phyloP scores from a whole-genome alignment of 2,888 invertebrate genomes.

The Pseudanteris insignis region DNA sequence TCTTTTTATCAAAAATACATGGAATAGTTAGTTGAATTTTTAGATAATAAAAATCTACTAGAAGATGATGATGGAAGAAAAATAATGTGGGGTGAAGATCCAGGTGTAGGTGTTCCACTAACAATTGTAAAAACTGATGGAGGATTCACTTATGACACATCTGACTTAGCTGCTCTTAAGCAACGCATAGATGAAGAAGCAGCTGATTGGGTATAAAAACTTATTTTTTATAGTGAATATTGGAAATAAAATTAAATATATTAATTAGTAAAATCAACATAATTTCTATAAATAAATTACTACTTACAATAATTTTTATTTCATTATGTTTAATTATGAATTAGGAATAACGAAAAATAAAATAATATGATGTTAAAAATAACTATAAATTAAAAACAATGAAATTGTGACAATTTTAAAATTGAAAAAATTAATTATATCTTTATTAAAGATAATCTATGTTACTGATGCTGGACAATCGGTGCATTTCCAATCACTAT shows the following conservation, averaged over 20 bases:
- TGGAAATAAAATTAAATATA: no score
- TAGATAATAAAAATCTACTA: slow-evolving; percentile 76
- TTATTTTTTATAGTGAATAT: no score
- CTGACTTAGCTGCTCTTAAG: slow-evolving; percentile 92
- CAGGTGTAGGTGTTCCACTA: slow-evolving; percentile 80
- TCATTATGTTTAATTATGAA: background rate
- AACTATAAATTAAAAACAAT: no score
- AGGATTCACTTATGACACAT: slow-evolving; percentile 97
- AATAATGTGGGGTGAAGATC: slow-evolving; percentile 81
- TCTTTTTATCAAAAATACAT: slow-evolving; percentile 96
- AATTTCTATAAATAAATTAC: no score
- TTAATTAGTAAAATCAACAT: no score
- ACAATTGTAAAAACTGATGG: slow-evolving; percentile 98
- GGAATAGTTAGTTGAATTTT: slow-evolving; percentile 78
- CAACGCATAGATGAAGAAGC: slow-evolving; percentile 86
- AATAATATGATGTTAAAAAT: no score
- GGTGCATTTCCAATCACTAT: slow-evolving; percentile 78
- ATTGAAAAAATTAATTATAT: background rate
- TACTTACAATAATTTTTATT: background rate
- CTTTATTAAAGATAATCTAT: slow-evolving; percentile 56
- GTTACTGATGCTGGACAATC: slow-evolving; percentile 95
- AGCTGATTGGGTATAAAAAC: slow-evolving; percentile 82
- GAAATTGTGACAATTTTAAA: no score
- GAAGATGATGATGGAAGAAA: slow-evolving; percentile 84
- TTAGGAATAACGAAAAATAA: no score